phyloP scores from a whole-genome alignment of 2,797 vertebrate genomes.

The Buceros bicornis region DNA sequence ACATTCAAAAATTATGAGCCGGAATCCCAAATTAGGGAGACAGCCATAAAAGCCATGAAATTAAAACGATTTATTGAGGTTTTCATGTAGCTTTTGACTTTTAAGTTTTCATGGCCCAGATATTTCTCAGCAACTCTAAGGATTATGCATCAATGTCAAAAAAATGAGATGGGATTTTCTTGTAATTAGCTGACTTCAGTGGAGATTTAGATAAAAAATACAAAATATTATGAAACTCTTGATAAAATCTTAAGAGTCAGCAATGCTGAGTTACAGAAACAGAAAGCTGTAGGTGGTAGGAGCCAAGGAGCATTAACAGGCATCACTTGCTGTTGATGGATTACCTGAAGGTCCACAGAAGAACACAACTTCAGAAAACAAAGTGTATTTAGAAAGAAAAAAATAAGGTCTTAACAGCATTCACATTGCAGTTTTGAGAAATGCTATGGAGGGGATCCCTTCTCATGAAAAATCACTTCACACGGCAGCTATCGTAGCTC shows the following conservation, averaged over 20 bases:
- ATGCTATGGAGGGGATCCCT: neutral
- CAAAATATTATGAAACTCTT: conserved; percentile 39
- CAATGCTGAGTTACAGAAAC: conserved; percentile 34
- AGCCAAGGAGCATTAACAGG: conserved; percentile 22
- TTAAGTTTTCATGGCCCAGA: neutral
- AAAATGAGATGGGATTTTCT: conserved; percentile 1
- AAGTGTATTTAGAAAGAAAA: neutral
- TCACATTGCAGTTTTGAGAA: neutral
- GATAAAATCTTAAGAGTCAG: conserved; percentile 60
- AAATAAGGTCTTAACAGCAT: neutral
- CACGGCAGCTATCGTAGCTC: accelerated
- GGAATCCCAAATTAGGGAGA: neutral
- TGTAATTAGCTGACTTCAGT: conserved; percentile 44
- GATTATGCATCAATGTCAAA: neutral
- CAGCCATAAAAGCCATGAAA: neutral
- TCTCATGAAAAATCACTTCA: neutral
- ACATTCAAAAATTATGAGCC: neutral
- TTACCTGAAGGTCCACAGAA: conserved; percentile 8
- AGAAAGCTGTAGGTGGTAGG: conserved; percentile 35
- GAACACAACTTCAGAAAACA: neutral
- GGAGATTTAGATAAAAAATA: conserved; percentile 49
- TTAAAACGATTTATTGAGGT: neutral
- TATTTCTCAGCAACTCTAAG: neutral
- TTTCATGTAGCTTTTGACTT: neutral
- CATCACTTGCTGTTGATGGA: neutral